A percentile compares a stretch with the other conserved stretches of the same genome.
phyloP scores from a whole-genome alignment of 2,113 vertebrate species.

The Ammodytes marinus region DNA sequence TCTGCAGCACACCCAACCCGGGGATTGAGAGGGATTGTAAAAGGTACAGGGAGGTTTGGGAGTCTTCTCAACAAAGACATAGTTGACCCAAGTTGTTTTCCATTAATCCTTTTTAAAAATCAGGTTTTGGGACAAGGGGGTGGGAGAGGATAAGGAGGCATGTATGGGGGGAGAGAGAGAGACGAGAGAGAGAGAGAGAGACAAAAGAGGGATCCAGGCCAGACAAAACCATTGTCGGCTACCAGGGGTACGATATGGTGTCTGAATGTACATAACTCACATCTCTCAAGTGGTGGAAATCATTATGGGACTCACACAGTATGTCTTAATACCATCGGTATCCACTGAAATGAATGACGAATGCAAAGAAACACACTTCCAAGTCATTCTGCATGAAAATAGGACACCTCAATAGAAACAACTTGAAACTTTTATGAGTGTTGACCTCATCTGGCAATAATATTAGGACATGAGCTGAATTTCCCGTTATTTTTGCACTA shows the following conservation, averaged over 20 bases:
- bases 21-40: slow-evolving; percentile 18
- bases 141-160: slow-evolving; percentile 32
- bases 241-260: slow-evolving; percentile 57
- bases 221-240: slow-evolving; percentile 70
- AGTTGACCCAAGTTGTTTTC: slow-evolving; percentile 70
- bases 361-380: slow-evolving; percentile 5
- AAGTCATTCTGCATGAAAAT: slow-evolving; percentile 13
- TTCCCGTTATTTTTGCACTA: neutral
- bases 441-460: neutral
- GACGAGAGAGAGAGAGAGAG: slow-evolving; percentile 37
- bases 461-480: neutral
- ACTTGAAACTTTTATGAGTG: neutral
- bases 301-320: slow-evolving; percentile 47
- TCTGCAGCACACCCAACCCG: too few relatives aligned
- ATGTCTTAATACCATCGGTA: slow-evolving; percentile 28
- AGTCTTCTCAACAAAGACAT: slow-evolving; percentile 42
- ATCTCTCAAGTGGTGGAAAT: slow-evolving; percentile 65
- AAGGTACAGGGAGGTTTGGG: slow-evolving; percentile 33
- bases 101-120: slow-evolving; percentile 84
- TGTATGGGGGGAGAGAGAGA: slow-evolving; percentile 13
- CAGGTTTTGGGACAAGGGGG: slow-evolving; percentile 64
- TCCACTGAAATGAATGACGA: slow-evolving; percentile 34
- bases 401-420: neutral
- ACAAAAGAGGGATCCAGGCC: slow-evolving; percentile 70
- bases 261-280: slow-evolving; percentile 69